phyloP scores from a whole-genome alignment of 2,113 vertebrate genomes.

The Coregonus clupeaformis region DNA sequence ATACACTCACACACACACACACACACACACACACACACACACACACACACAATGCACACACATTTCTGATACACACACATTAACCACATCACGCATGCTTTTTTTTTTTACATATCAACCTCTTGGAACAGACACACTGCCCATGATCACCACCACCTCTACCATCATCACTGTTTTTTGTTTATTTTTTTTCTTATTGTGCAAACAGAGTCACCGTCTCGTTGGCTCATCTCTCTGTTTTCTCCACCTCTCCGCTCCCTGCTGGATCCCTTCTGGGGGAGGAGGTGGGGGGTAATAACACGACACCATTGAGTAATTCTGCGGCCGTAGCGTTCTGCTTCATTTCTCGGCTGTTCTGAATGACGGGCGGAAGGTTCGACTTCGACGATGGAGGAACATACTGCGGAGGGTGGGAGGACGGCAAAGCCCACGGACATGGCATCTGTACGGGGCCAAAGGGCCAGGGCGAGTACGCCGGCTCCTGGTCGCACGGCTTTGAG shows the following conservation, averaged over 20 bases:
- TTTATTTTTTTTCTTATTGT: conserved; percentile 20
- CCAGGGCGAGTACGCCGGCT: conserved; percentile 96
- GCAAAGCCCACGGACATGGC: conserved; percentile 97
- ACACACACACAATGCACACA: neutral
- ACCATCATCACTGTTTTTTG: conserved; percentile 21
- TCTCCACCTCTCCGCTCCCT: conserved; percentile 42
- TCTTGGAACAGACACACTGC: conserved; percentile 3
- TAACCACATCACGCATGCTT: conserved; percentile 38
- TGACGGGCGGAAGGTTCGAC: conserved; percentile 99
- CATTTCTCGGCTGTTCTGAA: conserved; percentile 78
- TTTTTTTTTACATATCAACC: conserved; percentile 16
- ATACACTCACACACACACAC: conserved; percentile 33
- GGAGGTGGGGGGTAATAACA: conserved; percentile 30
- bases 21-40: too few species aligned
- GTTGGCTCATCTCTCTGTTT: conserved; percentile 12
- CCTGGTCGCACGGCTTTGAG: conserved; percentile 96
- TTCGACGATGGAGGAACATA: conserved; percentile 99
- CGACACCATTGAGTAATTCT: conserved; percentile 34
- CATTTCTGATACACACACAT: conserved; percentile 9
- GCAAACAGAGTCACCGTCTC: conserved; percentile 46
- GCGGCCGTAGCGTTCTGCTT: conserved; percentile 54
- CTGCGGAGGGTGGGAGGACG: conserved; percentile 98
- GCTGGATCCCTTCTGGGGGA: conserved; percentile 51
- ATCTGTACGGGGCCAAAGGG: conserved; percentile 98
- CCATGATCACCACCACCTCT: neutral